Percentiles rank a stretch among this genome's conserved stretches.
These are phyloP conservation scores for Rallus limicola DNA, from an alignment of 2,113 vertebrate species.

Conservation along the genomic window DNA sequence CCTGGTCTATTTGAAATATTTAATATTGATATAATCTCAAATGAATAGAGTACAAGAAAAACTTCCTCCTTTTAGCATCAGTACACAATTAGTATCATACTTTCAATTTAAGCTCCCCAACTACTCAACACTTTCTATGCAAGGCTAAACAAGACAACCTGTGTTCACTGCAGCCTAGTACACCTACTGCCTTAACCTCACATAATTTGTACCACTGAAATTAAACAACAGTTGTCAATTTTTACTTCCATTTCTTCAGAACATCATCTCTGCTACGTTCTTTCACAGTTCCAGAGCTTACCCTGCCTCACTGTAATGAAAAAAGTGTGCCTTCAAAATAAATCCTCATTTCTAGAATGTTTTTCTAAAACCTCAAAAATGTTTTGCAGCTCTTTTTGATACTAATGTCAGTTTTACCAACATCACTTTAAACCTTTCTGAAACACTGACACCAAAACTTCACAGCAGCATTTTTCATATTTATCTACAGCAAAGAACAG, in stretches of 20 bases:
- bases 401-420: not conserved
- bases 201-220: not conserved
- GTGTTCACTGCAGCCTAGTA: not conserved
- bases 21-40: not conserved
- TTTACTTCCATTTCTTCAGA: not conserved
- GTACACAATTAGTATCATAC: not conserved
- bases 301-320: not conserved
- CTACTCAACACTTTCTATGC: not conserved
- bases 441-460: not conserved
- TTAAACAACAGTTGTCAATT: not conserved
- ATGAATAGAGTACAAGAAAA: not conserved
- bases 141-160: not conserved
- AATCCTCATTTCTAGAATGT: not conserved
- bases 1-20: not conserved
- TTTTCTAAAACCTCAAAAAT: not conserved
- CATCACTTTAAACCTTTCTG: not conserved
- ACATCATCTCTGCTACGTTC: not conserved
- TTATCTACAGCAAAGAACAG: not conserved
- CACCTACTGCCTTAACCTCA: not conserved
- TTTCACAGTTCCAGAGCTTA: not conserved
- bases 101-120: not conserved
- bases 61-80: not conserved
- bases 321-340: not conserved
- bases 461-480: not conserved
- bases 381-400: not conserved